Base-by-base conservation (phyloP, 1,140 invertebrate species). In the Papilio machaon region DNA sequence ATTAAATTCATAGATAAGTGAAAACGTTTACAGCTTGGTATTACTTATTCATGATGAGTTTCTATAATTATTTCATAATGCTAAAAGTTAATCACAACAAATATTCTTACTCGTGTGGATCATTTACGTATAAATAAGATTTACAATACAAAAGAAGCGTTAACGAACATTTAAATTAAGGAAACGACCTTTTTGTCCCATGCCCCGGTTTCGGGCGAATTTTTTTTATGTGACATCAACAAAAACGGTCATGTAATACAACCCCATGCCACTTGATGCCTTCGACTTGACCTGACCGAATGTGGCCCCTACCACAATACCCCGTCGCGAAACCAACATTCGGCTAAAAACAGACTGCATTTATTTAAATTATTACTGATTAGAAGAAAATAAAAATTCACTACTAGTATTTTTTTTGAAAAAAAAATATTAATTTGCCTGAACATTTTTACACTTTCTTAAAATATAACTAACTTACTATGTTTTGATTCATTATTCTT, bases 231-330 rank as follows among this genome's bases (percentile, higher is more conserved):
- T 35, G 47, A 19, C 77, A 73, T 79, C 43, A 73, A 78, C 81
- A 78, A 73, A 75, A 78, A 54, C 47, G 60, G 38, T 77, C 60
- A 60, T 76, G 75, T 35, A 78, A 46, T 73, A 52, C 75, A 70
- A 70, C 74, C 43, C 58, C 35, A 70, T 58, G 81, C 30, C 47
- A 81, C 35, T 43, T 54, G 75, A 73, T 54, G 64, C 52, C 79
- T 60, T 54, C 9, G 38, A 38, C 47, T 67, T 80, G 79, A 80
- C 79, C 73, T 73, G 35, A 80, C 79, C 30, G 70, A 80, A 80
- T 35, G 47, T 13, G 46, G 10, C 79, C 35, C 54, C 30, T 80
- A 80, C 79, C 70, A 80, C 43, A 7, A 11, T 35, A 80, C n/a
- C 11, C 43, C 11, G 47, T 23, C 46, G 74, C 19, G 47, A 11